Base-by-base conservation (phyloP, 2,113 vertebrate genomes). In the Salvelinus fontinalis region DNA sequence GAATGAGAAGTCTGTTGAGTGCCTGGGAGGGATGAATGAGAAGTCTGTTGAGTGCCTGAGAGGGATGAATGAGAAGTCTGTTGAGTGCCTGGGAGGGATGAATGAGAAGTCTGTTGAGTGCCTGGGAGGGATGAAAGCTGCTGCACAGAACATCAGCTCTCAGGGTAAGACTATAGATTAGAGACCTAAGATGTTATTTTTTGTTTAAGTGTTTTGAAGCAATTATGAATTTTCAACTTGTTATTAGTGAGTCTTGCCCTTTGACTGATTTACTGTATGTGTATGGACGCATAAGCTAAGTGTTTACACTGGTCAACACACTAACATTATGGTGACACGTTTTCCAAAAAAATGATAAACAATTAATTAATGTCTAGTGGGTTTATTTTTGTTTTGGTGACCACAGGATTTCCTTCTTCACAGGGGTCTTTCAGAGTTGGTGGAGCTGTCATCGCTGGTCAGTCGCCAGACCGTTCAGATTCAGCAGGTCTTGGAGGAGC, bases 361-460 rank as follows among this genome's bases (percentile, higher is more conserved):
- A 64, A 22, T 64, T 16, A 69, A 20, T 69, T 8, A 16, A 9
- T 22, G 20, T 64, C 6, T 64, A 64, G 6, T 73, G 27, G 22
- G 5, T n/a, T 1, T 54, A 0, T 27, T 49, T 4, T 75, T 75
- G 34, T 27, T 34, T 34, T 71, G 27, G n/a, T 68, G 44, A 70
- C 70, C 5, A 54, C 51, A 54, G 12, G 5, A 54, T 54, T 54
- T 54, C 3, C 51, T 54, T 54, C 51, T 54, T 54, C 16, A 54
- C 3, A 93, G 92, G 9, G 5, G 81, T 1, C 86, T 85, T 77
- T 89, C 89, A 0, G 89, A 89, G 44, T 86, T 92, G 22, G 68
- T 82, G 85, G 92, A 96, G 75, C 83, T 97, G 75, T 94, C 94
- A 0, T 94, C 85, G 0, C 75, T 95, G 82, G 89, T 88, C 3